phyloP scores from a whole-genome alignment of 2,888 invertebrate genomes.

The Rhogogaster chlorosoma region DNA sequence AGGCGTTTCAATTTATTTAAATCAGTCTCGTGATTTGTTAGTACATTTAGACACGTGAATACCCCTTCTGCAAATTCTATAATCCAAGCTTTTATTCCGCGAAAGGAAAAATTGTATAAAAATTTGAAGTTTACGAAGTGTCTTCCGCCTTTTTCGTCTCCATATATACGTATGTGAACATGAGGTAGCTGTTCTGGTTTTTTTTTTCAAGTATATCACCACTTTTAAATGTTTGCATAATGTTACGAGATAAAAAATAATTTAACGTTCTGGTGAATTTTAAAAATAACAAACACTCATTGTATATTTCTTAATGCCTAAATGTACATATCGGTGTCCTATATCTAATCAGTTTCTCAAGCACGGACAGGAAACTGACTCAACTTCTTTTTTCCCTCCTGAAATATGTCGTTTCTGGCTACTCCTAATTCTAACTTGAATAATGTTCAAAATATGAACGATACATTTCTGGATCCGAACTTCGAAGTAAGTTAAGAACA shows the following conservation, averaged over 20 bases:
- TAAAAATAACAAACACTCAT: neutral
- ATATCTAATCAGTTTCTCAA: neutral
- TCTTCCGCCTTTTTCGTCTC: neutral
- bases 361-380: neutral
- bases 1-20: neutral
- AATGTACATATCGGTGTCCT: neutral
- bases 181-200: neutral
- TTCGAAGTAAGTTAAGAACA: neutral
- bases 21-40: neutral
- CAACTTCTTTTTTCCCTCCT: neutral
- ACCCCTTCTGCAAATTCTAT: neutral
- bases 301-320: neutral
- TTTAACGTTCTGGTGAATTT: neutral
- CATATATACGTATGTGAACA: neutral
- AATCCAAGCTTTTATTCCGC: neutral
- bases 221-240: neutral
- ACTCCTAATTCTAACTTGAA: neutral
- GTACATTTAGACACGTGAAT: neutral
- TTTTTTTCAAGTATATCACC: neutral
- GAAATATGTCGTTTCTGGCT: neutral
- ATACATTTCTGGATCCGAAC: neutral
- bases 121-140: neutral
- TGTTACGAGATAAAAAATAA: neutral
- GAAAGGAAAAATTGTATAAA: neutral
- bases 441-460: neutral